phyloP scores from a whole-genome alignment of 2,113 vertebrate genomes.

The Uria aalge region DNA sequence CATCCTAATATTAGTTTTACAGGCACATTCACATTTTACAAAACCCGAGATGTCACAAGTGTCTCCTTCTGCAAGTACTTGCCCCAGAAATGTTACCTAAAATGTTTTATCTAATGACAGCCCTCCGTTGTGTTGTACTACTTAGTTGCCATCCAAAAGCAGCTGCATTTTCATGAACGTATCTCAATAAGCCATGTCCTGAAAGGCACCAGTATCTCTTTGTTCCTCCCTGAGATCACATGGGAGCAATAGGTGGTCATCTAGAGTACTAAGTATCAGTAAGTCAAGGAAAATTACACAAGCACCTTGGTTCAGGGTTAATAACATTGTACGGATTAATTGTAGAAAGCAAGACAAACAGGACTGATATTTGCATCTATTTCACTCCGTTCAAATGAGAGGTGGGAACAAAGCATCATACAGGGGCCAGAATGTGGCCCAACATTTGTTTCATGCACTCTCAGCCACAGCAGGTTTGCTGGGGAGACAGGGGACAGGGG shows the following conservation, averaged over 20 bases:
- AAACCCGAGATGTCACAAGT: conserved; percentile 31
- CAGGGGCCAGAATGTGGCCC: background rate
- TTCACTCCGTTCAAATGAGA: background rate
- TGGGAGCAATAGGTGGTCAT: background rate
- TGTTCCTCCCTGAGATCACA: background rate
- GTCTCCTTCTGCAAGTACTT: conserved; percentile 18
- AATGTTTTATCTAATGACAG: conserved; percentile 28
- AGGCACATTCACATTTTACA: background rate
- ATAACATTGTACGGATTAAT: background rate
- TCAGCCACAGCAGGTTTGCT: background rate
- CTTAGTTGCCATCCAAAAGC: conserved; percentile 8
- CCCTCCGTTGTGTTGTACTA: background rate
- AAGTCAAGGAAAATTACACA: background rate
- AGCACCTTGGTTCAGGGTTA: background rate
- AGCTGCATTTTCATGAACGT: background rate
- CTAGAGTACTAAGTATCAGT: background rate
- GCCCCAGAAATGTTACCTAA: conserved; percentile 50
- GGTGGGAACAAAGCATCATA: background rate
- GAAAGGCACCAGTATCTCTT: background rate
- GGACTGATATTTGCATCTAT: background rate
- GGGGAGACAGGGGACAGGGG: background rate
- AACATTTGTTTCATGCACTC: background rate
- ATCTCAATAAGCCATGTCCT: background rate
- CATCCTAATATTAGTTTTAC: conserved; percentile 25
- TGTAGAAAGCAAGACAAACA: background rate